Conservation (phyloP, 2,797 vertebrate species). For the Forpus xanthops region DNA sequence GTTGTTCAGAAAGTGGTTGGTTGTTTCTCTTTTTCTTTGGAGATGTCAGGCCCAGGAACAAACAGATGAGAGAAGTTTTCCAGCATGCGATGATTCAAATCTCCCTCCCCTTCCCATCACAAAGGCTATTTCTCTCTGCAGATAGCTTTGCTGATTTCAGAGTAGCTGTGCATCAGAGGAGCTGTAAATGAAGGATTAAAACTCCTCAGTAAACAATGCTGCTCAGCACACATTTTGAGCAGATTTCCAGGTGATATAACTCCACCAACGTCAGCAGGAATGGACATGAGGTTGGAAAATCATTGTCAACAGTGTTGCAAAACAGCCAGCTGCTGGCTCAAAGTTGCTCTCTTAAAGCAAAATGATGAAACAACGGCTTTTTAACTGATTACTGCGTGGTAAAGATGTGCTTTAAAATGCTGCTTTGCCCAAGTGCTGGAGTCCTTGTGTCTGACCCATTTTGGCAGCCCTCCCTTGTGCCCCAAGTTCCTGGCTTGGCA, state of each 20-base stretch:
- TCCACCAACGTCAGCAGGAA: neutral
- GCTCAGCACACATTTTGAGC: neutral
- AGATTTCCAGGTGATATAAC: constrained; percentile 34
- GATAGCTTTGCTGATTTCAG: neutral
- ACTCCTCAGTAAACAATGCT: neutral
- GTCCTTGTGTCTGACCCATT: neutral
- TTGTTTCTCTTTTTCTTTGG: neutral
- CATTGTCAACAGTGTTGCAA: neutral
- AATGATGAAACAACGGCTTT: neutral
- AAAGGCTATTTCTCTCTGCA: neutral
- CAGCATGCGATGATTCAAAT: neutral
- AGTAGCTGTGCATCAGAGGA: neutral
- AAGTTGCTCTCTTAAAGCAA: neutral
- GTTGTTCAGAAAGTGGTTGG: neutral
- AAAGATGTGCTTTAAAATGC: neutral
- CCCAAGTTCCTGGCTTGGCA: neutral
- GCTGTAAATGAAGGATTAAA: neutral
- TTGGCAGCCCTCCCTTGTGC: neutral
- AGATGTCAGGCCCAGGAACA: neutral
- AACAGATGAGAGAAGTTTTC: constrained; percentile 38
- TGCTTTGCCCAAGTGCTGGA: neutral
- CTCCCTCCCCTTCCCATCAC: neutral
- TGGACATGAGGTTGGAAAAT: neutral
- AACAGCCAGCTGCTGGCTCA: neutral
- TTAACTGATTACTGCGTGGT: neutral